Evolutionary conservation across 2,113 vertebrate genomes (phyloP).

Genomic region (Muscicapa adusta): DNA sequence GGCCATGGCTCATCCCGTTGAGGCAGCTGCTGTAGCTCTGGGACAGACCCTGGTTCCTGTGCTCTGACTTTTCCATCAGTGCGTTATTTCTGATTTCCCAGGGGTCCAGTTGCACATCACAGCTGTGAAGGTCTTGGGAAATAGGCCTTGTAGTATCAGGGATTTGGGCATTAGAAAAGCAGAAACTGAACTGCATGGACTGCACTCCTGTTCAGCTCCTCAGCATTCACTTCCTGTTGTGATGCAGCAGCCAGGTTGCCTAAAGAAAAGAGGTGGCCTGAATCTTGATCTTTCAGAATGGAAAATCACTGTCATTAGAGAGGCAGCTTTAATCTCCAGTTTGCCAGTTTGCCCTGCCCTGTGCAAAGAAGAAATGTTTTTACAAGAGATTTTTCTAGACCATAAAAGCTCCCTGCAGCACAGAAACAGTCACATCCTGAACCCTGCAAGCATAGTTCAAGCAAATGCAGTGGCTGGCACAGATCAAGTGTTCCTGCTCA

Average conservation of each 20-base stretch:
- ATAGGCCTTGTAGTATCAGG: neutral
- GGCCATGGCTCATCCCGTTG: neutral
- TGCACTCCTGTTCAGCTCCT: neutral
- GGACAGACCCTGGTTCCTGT: neutral
- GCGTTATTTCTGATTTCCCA: neutral
- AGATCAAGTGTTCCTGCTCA: neutral
- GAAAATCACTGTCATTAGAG: neutral
- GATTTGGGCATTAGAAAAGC: neutral
- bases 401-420: neutral
- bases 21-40: neutral
- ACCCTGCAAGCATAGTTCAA: accelerated
- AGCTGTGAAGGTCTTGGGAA: neutral
- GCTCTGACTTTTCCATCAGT: neutral
- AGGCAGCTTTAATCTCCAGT: neutral
- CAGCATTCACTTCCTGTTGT: neutral
- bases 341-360: neutral
- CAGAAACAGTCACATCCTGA: neutral
- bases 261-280: neutral
- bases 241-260: neutral
- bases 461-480: neutral
- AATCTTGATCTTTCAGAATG: neutral
- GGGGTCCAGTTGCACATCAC: neutral
- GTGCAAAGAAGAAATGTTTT: neutral
- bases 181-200: neutral
- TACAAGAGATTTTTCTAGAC: neutral